These are phyloP conservation scores for Drosophila nr. medialis DNA, from an alignment of 2,888 invertebrate species.

Conservation along the genomic window DNA sequence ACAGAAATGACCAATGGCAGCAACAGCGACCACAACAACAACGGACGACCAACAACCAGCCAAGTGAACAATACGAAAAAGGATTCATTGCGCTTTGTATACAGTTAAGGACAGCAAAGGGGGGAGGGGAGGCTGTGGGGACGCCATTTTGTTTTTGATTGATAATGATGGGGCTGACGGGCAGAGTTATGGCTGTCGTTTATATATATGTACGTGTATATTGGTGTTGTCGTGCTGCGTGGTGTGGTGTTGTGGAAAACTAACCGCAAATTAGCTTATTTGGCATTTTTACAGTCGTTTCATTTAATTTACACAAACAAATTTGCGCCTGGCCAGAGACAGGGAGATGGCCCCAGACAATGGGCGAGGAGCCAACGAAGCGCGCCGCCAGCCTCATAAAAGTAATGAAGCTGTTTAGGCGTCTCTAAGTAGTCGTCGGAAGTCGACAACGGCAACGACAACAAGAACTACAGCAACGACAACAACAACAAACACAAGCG, in stretches of 20 bases:
- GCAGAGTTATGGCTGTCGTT: slow-evolving; percentile 41
- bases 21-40: slow-evolving; percentile 51
- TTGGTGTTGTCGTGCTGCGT: background rate
- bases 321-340: slow-evolving; percentile 75
- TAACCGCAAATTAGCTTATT: slow-evolving; percentile 80
- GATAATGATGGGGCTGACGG: slow-evolving; percentile 58
- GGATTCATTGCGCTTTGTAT: slow-evolving; percentile 41
- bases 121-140: slow-evolving; percentile 7
- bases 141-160: slow-evolving; percentile 69
- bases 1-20: slow-evolving; percentile 58
- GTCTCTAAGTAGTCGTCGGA: slow-evolving; percentile 80
- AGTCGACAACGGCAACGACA: slow-evolving; percentile 50
- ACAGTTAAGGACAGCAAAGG: slow-evolving; percentile 28
- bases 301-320: slow-evolving; percentile 80
- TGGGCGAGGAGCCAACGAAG: slow-evolving; percentile 74
- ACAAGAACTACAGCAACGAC: slow-evolving; percentile 22
- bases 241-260: slow-evolving; percentile 48
- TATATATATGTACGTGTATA: slow-evolving; percentile 9
- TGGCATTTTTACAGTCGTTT: slow-evolving; percentile 81
- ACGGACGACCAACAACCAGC: slow-evolving; percentile 31
- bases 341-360: slow-evolving; percentile 56
- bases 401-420: slow-evolving; percentile 82
- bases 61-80: slow-evolving; percentile 8
- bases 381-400: slow-evolving; percentile 77
- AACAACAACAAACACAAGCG: slow-evolving; percentile 30